Percentiles rank a stretch among this genome's conserved stretches.
phyloP scores from a whole-genome alignment of 2,888 invertebrate species.

The Agriopis leucophaearia region DNA sequence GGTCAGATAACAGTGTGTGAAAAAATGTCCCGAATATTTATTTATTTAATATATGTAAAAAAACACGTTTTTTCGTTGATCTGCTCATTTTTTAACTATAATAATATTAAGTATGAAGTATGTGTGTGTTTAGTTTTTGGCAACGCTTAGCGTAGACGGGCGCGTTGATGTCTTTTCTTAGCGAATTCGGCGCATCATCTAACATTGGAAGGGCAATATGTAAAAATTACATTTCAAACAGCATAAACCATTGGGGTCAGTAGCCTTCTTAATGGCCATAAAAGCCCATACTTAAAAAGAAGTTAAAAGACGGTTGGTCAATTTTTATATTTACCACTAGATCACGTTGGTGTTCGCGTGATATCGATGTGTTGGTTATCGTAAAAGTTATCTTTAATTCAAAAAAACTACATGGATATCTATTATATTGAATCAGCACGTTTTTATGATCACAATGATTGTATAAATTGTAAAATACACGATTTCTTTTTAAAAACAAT shows the following conservation, averaged over 20 bases:
- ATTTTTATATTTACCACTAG: constrained; percentile 10
- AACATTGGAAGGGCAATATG: neutral
- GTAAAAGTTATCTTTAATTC: constrained; percentile 19
- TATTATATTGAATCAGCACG: constrained; percentile 11
- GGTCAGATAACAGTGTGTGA: too few species aligned
- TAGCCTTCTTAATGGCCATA: constrained; percentile 2
- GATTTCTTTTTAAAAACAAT: neutral
- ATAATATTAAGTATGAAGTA: neutral
- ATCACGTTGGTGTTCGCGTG: constrained; percentile 21
- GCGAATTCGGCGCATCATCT: neutral
- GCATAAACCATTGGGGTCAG: neutral
- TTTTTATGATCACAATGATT: constrained; percentile 13
- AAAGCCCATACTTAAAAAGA: constrained; percentile 12
- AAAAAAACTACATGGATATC: constrained; percentile 14
- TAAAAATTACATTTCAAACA: neutral
- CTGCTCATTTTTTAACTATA: too few species aligned
- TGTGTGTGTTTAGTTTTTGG: neutral
- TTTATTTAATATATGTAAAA: too few species aligned
- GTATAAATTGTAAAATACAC: neutral
- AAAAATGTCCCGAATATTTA: too few species aligned
- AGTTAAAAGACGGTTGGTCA: neutral
- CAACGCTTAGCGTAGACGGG: constrained; percentile 5
- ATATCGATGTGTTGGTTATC: neutral
- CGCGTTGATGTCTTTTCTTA: constrained; percentile 44
- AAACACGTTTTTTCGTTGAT: too few species aligned